phyloP scores from a whole-genome alignment of 2,113 vertebrate genomes.

The Pterocles gutturalis region DNA sequence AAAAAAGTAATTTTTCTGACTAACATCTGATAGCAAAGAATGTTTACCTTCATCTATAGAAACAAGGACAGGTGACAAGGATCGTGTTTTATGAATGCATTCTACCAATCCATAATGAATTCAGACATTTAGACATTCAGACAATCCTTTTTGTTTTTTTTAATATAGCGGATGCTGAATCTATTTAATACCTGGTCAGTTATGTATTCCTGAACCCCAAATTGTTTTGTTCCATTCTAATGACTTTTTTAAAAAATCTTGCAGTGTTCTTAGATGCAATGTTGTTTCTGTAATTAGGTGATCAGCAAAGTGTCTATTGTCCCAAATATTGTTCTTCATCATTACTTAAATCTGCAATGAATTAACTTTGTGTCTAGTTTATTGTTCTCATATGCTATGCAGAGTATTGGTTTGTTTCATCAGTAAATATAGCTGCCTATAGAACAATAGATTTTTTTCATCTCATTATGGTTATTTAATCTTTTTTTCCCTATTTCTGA shows the following conservation, averaged over 20 bases:
- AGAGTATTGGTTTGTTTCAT: background rate
- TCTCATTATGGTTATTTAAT: background rate
- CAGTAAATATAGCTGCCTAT: background rate
- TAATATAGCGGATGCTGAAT: background rate
- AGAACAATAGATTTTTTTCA: background rate
- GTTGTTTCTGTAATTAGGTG: background rate
- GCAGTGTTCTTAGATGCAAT: background rate
- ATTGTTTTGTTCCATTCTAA: background rate
- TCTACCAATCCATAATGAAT: background rate
- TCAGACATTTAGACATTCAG: background rate
- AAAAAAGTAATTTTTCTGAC: background rate
- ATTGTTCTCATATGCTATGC: background rate
- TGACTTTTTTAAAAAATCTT: background rate
- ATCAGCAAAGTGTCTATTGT: background rate
- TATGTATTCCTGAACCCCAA: background rate
- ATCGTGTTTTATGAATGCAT: background rate
- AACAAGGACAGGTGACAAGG: background rate
- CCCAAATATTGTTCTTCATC: background rate
- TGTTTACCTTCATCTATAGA: background rate
- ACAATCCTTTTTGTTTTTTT: background rate
- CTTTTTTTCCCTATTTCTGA: background rate
- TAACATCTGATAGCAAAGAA: background rate
- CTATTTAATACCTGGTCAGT: accelerated
- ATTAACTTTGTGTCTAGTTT: background rate
- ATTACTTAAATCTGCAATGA: background rate